Evolutionary conservation across 2,797 vertebrate genomes (phyloP).

Genomic region (Austrolebias charrua): DNA sequence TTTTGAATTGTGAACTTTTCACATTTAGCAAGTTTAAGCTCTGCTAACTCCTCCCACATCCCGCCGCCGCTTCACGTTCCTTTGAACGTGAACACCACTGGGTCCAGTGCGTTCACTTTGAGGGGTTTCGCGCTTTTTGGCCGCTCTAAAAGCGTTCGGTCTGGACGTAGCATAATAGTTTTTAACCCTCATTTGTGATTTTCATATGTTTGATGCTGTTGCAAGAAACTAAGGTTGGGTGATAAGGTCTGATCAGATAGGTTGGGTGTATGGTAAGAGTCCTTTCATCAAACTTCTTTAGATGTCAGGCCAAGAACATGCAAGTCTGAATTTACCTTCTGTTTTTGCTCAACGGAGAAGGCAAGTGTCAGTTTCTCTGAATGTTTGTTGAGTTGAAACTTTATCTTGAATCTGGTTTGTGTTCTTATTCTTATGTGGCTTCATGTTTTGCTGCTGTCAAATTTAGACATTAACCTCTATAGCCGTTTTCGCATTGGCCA

Average conservation of each 20-base stretch:
- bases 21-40: no score
- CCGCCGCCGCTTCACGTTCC: no score
- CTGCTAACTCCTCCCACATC: no score
- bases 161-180: no score
- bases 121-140: no score
- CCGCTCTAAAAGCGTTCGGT: no score
- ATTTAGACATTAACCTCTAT: slow-evolving; percentile 12
- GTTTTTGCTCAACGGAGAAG: slow-evolving; percentile 57
- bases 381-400: slow-evolving; percentile 68
- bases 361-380: slow-evolving; percentile 65
- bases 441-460: slow-evolving; percentile 40
- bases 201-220: slow-evolving; percentile 36
- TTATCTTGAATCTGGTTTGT: slow-evolving; percentile 66
- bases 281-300: slow-evolving; percentile 59
- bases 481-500: no score
- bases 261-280: slow-evolving; percentile 65
- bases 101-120: no score
- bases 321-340: slow-evolving; percentile 63
- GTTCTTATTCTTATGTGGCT: slow-evolving; percentile 62
- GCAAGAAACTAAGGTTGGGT: slow-evolving; percentile 25
- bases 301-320: slow-evolving; percentile 56
- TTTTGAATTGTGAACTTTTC: no score
- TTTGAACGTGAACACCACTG: no score
- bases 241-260: slow-evolving; percentile 44
- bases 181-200: slow-evolving; percentile 45